These are phyloP conservation scores for Monodelphis domestica DNA, from an alignment of 2,797 vertebrate genomes.

Conservation along the genomic window DNA sequence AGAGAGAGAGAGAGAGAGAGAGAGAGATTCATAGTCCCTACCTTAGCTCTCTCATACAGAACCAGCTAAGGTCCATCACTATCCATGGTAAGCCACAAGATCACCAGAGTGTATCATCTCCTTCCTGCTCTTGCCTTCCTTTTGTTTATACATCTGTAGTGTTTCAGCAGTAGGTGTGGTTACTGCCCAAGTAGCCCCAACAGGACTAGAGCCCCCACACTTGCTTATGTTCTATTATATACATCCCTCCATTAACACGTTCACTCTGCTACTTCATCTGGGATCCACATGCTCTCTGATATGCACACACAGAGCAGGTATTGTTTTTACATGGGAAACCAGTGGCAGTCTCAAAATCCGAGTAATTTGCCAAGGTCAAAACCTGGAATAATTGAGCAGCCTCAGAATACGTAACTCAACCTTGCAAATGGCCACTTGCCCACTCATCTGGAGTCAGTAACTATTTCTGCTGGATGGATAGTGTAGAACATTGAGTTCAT, in stretches of 20 bases:
- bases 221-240: neutral
- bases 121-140: constrained; percentile 1
- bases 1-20: too few species aligned
- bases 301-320: neutral
- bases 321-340: constrained; percentile 6
- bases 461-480: constrained; percentile 46
- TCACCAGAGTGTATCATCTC: neutral
- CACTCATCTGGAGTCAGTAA: constrained; percentile 32
- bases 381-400: neutral
- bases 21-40: neutral
- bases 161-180: neutral
- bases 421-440: constrained; percentile 1
- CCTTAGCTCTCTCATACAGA: neutral
- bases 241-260: neutral
- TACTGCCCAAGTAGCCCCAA: neutral
- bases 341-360: neutral
- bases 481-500: constrained; percentile 56
- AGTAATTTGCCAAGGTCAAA: constrained; percentile 2
- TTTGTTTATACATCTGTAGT: neutral
- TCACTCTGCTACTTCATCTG: neutral
- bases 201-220: neutral
- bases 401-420: neutral
- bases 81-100: neutral
- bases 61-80: neutral
- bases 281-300: neutral